Base-by-base conservation (phyloP, 2,888 invertebrate species). In the Rhagium mordax region DNA sequence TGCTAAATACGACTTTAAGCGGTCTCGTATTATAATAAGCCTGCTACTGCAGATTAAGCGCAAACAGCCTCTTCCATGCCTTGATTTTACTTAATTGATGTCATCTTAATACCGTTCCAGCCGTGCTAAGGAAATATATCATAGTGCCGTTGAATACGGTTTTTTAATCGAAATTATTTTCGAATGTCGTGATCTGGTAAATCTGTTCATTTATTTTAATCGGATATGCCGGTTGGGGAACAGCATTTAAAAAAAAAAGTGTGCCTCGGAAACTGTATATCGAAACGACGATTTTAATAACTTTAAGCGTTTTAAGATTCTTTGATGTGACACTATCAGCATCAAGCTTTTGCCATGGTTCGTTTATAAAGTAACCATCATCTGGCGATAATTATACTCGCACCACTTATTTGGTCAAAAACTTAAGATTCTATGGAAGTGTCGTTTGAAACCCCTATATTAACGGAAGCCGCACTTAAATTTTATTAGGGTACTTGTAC, bases 61-160 rank as follows among this genome's bases (percentile, higher is more conserved):
- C 24, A 27, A 29, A 13, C 47, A 49, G 48, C 20, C 15, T 21
- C 10, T 49, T 48, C 20, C 49, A 24, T 15, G 49, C 21, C 64
- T 41, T 49, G 24, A 64, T 64, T 64, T 47, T 20, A 47, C 16
- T 49, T 64, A 64, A 64, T 29, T 49, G 27, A 29, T 64, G 24
- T 64, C 64, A 51, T 49, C 29, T 49, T 51, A 29, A 47, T 64
- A 64, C 64, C 64, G 64, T 48, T 51, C 24, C 49, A 15, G 21
- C 27, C n/a, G 29, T 59, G 27, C 15, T 59, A 16, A 33, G 33
- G 59, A 59, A 29, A 59, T 33, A 33, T 59, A 59, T 59, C 33
- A 29, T 15, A 13, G 8, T 51, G 59, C 59, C 59, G 59, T 59
- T 59, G 59, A 6, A 33, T 59, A 59, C 59, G 59, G 59, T 16